phyloP scores from a whole-genome alignment of 2,888 invertebrate species.

The Pilophorus perplexus region DNA sequence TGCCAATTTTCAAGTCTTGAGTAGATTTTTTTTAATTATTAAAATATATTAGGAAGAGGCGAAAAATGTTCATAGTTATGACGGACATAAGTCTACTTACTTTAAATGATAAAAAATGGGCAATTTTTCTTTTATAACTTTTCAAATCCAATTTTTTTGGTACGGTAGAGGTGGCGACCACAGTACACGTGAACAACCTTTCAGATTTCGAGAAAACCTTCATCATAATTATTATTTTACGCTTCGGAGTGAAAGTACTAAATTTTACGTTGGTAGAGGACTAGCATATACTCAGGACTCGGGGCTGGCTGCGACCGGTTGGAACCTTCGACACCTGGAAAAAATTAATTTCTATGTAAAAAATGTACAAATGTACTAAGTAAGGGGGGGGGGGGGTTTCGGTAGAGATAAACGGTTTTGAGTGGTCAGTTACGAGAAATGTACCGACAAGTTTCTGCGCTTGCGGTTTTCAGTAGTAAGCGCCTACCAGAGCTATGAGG shows the following conservation, averaged over 20 bases:
- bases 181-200: constrained; percentile 29
- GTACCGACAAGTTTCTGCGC: no score
- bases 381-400: no score
- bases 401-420: no score
- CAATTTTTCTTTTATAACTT: constrained; percentile 3
- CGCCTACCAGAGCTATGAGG: no score
- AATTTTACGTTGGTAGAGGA: constrained; percentile 8
- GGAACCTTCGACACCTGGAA: constrained; percentile 50
- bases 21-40: constrained; percentile 11
- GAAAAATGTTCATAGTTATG: constrained; percentile 3
- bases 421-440: no score
- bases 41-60: constrained; percentile 33
- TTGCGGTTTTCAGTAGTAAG: no score
- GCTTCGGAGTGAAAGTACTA: constrained; percentile 19
- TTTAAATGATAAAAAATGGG: constrained; percentile 21
- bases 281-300: constrained; percentile 33
- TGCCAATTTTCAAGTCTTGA: constrained; percentile 28
- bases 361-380: background rate
- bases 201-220: constrained; percentile 9
- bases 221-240: constrained; percentile 7
- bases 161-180: constrained; percentile 2
- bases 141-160: constrained; percentile 23
- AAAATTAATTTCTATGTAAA: background rate
- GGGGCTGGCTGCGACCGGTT: constrained; percentile 47
- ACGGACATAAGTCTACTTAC: constrained; percentile 13